Evolutionary conservation across 2,797 vertebrate genomes (phyloP), one percentile per base, ranked within the genome.

Genomic region (Threskiornis aethiopicus): DNA sequence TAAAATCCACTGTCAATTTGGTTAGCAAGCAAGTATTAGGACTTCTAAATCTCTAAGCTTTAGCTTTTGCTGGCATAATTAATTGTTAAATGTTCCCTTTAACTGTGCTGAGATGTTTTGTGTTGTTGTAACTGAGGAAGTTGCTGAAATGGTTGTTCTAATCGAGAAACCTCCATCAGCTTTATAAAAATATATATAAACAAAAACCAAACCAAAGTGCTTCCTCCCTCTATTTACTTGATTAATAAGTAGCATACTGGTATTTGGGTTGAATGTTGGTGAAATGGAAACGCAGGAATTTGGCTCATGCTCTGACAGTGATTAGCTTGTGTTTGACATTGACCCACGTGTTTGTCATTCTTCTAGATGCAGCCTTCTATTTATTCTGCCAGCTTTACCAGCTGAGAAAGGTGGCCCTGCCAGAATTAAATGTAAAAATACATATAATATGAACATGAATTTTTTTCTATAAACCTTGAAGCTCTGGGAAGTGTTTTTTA

Each of bases 321-420:
- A 88, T 94, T 96, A 96, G 95, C 90, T 97, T 93, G 77, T 79
- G 28, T 94, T 92, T 97, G 96, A 97, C 96, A 62, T 83, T 97
- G 97, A 96, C 96, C 94, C 93, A 25, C 71, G 95, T 97, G 96
- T 96, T 96, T 98, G 97, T 95, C 64, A 17, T 90, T 82, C 92
- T 94, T 96, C 94, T 93, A 92, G 89, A 83, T 90, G 94, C 35
- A 92, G 90, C 83, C 81, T 95, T 95, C 83, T 96, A 15, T 97
- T 96, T 89, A 46, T 97, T 95, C 92, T 94, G 94, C 95, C 92
- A 96, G 92, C 66, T 96, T 95, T 71, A 66, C 93, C 96, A 97
- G 97, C 97, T 97, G 95, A 96, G 93, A 72, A 87, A 69, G 73
- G 66, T 57, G 92, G 65, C 88, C 22, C 11, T 93, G 75, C 89